Conservation (phyloP, 2,888 invertebrate species). For the Pyralis farinalis region DNA sequence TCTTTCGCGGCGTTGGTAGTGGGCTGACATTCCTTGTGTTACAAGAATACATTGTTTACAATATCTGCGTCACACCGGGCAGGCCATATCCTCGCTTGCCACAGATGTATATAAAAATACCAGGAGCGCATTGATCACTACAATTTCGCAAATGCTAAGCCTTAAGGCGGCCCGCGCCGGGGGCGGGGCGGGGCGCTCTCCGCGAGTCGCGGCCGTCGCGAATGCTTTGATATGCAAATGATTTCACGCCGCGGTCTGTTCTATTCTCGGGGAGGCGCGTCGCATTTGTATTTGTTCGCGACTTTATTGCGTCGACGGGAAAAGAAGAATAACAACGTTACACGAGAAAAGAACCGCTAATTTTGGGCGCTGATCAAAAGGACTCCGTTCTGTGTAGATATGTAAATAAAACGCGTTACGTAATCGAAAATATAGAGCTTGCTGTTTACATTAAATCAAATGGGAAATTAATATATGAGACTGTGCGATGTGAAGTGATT, state of each 20-base stretch:
- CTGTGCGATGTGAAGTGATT: too few relatives aligned
- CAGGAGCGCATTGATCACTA: background rate
- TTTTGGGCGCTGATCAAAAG: background rate
- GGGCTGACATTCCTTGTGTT: too few relatives aligned
- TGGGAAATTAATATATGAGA: too few relatives aligned
- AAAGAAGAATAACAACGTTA: constrained; percentile 1
- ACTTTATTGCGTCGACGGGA: background rate
- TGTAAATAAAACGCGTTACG: too few relatives aligned
- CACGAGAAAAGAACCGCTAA: background rate
- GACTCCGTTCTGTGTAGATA: background rate
- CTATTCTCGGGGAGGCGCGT: background rate
- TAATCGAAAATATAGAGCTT: too few relatives aligned
- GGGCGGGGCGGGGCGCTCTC: background rate
- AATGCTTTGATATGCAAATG: background rate
- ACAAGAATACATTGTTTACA: too few relatives aligned
- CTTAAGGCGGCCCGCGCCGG: background rate
- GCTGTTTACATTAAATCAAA: too few relatives aligned
- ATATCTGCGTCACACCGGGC: too few relatives aligned
- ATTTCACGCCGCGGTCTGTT: background rate
- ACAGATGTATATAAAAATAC: too few relatives aligned
- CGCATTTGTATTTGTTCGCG: constrained; percentile 1
- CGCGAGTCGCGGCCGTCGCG: background rate
- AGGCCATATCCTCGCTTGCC: too few relatives aligned
- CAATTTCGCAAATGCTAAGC: background rate
- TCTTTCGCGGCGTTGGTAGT: too few relatives aligned